Base-by-base conservation (phyloP, 2,113 vertebrate genomes). In the Podocnemis expansa region DNA sequence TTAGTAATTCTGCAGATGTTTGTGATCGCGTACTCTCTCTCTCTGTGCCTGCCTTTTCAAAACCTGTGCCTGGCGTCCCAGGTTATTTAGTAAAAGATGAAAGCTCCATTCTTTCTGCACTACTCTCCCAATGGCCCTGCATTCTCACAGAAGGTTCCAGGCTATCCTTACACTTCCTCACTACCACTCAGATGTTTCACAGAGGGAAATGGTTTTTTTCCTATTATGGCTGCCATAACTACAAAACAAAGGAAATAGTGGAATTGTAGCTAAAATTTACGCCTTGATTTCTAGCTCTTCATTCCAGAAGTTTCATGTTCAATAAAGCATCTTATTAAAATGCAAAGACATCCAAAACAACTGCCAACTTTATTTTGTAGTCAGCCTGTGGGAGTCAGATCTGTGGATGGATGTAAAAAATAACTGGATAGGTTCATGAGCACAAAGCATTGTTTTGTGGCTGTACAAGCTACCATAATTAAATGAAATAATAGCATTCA, bases 291-390 rank as follows among this genome's bases (percentile, higher is more conserved):
- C 0, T 45, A 12, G 2, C 79, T 89, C 56, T 80, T 51, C 17
- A 85, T 84, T 10, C 34, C 75, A 85, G n/a, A 95, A 86, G 88
- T 92, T 78, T 51, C 21, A 79, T 91, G 88, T 94, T 82, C 38
- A 70, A 83, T 90, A 88, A 93, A 75, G 5, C 2, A 85, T 27
- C 8, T 91, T 12, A 80, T 89, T 92, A 88, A 78, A 93, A 82
- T 10, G 58, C 5, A 31, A 85, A 85, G 91, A n/a, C 45, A 22
- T 91, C 41, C 75, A 47, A 88, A 95, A 60, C 4, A 78, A 67
- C 67, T 82, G 25, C 60, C 56, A 41, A 25, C 22, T 76, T 76
- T 76, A 45, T 27, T 41, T 27, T 41, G 10, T 16, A 43, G 73
- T 27, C 43, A 14, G 25, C 25, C n/a, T 38, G 17, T 89, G 17